Percentiles rank a stretch among this genome's conserved stretches.
These are phyloP conservation scores for Meloidogyne hapla DNA, from an alignment of 1,140 invertebrate species.

Conservation along the genomic window DNA sequence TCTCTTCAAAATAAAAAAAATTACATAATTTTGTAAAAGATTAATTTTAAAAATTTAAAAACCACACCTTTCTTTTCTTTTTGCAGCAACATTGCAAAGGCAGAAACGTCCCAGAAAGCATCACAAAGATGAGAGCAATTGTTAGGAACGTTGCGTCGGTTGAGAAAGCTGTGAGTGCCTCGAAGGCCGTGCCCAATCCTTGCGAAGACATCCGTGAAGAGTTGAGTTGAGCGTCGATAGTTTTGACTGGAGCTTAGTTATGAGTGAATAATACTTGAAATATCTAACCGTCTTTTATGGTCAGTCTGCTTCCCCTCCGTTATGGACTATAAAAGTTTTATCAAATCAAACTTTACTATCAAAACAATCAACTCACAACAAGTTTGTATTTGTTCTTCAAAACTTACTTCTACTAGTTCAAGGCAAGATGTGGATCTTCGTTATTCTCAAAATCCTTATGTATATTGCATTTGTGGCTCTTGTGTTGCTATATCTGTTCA, in stretches of 20 bases:
- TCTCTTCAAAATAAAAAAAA: neutral
- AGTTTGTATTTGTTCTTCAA: neutral
- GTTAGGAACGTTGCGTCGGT: neutral
- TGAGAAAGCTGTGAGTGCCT: neutral
- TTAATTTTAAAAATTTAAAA: no score
- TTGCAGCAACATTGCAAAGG: conserved; percentile 2
- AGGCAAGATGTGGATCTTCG: neutral
- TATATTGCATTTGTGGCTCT: neutral
- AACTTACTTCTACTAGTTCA: neutral
- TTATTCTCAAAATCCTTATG: neutral
- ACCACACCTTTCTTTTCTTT: neutral
- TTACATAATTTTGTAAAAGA: neutral
- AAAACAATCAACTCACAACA: neutral
- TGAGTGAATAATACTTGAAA: no score
- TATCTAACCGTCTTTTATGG: no score
- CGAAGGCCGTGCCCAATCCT: neutral
- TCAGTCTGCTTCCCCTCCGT: no score
- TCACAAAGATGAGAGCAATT: neutral
- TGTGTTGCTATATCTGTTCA: no score
- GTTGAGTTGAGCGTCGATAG: neutral
- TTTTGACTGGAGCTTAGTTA: no score
- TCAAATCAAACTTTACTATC: neutral
- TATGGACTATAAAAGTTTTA: no score
- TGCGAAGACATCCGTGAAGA: neutral
- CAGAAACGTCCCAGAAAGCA: neutral